A percentile compares a stretch with the other conserved stretches of the same genome.
Evolutionary conservation across 2,113 vertebrate genomes (phyloP).

Genomic region (Tamias sibiricus): DNA sequence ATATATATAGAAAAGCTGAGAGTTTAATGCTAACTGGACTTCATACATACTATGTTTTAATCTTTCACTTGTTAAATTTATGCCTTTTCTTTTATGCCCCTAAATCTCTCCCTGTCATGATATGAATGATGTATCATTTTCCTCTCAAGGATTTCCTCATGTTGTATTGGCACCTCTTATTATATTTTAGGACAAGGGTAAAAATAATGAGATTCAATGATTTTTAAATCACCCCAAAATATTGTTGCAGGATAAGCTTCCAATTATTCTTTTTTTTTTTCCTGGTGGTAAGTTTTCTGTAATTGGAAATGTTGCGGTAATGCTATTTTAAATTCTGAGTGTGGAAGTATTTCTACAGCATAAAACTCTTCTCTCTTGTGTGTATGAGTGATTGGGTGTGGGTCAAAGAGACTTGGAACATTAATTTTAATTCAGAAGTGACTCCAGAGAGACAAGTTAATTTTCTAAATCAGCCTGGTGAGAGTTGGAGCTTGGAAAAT

Average conservation of each 20-base stretch:
- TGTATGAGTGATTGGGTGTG: conserved; percentile 74
- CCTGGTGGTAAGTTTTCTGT: conserved; percentile 42
- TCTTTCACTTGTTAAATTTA: conserved; percentile 68
- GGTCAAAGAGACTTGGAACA: conserved; percentile 75
- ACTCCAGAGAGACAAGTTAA: conserved; percentile 76
- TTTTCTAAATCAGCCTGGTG: conserved; percentile 75
- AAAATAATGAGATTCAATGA: conserved; percentile 47
- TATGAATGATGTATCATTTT: conserved; percentile 58
- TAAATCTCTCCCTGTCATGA: conserved; percentile 63
- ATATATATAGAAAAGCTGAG: background rate
- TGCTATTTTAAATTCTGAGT: conserved; percentile 75
- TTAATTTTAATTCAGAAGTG: conserved; percentile 83
- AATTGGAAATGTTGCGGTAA: conserved; percentile 68
- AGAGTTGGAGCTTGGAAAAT: conserved; percentile 51
- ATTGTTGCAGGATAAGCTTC: conserved; percentile 47
- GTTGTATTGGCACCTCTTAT: background rate
- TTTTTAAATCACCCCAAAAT: conserved; percentile 72
- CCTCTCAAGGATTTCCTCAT: conserved; percentile 63
- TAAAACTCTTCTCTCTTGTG: conserved; percentile 56
- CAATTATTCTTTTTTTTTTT: conserved; percentile 46
- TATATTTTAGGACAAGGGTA: conserved; percentile 49
- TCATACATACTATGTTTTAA: conserved; percentile 56
- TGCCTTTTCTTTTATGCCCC: background rate
- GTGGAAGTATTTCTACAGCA: conserved; percentile 66
- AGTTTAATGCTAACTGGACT: conserved; percentile 32